Percentiles rank a stretch among this genome's conserved stretches.
Conservation (phyloP, 2,113 vertebrate genomes). For the Zingel zingel region DNA sequence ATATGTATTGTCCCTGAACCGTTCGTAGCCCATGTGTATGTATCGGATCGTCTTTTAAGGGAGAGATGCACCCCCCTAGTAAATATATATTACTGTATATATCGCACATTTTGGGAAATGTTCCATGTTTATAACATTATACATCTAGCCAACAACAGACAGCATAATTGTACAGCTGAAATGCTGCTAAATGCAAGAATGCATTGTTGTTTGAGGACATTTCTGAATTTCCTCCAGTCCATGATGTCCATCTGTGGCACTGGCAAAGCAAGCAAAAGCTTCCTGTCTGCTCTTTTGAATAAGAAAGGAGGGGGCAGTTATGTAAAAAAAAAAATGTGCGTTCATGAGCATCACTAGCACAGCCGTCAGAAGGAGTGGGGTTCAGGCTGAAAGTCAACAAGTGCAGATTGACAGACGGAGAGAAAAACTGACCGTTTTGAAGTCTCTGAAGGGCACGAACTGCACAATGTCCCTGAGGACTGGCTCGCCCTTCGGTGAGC, state of each 20-base stretch:
- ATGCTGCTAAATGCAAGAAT: constrained; percentile 29
- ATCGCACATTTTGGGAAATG: not conserved
- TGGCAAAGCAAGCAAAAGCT: constrained; percentile 53
- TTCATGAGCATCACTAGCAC: not conserved
- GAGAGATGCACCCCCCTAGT: too few species aligned
- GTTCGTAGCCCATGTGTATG: too few species aligned
- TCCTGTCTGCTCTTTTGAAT: constrained; percentile 41
- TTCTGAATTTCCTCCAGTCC: constrained; percentile 45
- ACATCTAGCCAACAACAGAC: not conserved
- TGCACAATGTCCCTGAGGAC: constrained; percentile 94
- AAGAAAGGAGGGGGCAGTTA: constrained; percentile 3
- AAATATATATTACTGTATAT: not conserved
- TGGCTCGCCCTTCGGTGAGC: constrained; percentile 91
- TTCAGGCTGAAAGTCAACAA: constrained; percentile 18
- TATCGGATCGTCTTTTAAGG: too few species aligned
- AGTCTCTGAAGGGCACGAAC: constrained; percentile 96
- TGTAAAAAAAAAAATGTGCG: constrained; percentile 16
- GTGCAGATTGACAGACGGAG: constrained; percentile 36
- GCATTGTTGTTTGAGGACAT: constrained; percentile 29
- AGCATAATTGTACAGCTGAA: constrained; percentile 10
- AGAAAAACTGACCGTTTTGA: constrained; percentile 91
- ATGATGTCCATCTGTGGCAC: constrained; percentile 54
- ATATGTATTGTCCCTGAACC: too few species aligned
- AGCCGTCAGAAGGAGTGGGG: constrained; percentile 10
- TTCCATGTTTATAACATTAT: not conserved